Percentiles rank a stretch among this genome's conserved stretches.
Evolutionary conservation across 2,888 invertebrate species (phyloP).

Genomic region (Carpatolechia fugitivella): DNA sequence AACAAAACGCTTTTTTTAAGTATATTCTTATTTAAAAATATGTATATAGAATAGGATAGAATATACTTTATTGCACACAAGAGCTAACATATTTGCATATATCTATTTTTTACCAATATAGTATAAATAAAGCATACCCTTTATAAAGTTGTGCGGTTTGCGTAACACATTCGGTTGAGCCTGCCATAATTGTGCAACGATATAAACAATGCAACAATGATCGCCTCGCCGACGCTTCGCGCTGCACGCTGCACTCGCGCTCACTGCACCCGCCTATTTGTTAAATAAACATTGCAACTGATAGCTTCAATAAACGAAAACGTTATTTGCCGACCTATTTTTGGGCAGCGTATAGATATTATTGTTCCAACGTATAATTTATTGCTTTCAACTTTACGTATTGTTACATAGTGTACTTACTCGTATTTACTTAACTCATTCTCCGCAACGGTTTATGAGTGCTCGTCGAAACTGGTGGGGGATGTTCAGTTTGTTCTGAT

Average conservation of each 20-base stretch:
- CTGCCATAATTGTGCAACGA: constrained; percentile 48
- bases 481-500: too few species aligned
- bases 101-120: too few species aligned
- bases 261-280: constrained; percentile 24
- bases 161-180: constrained; percentile 54
- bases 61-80: too few species aligned
- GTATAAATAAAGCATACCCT: constrained; percentile 23
- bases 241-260: constrained; percentile 29
- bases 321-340: constrained; percentile 3
- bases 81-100: too few species aligned
- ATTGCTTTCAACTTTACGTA: not conserved
- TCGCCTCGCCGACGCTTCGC: constrained; percentile 34
- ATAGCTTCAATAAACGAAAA: constrained; percentile 5
- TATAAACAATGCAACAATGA: constrained; percentile 62
- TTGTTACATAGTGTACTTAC: too few species aligned
- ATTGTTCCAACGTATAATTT: not conserved
- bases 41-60: too few species aligned
- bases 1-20: too few species aligned
- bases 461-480: too few species aligned
- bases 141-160: constrained; percentile 46
- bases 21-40: too few species aligned
- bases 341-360: not conserved
- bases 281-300: constrained; percentile 11
- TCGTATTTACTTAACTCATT: too few species aligned
- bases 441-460: too few species aligned